A percentile compares a stretch with the other conserved stretches of the same genome.
These are phyloP conservation scores for Poeciliopsis infans DNA, from an alignment of 2,797 vertebrate species.

Conservation along the genomic window DNA sequence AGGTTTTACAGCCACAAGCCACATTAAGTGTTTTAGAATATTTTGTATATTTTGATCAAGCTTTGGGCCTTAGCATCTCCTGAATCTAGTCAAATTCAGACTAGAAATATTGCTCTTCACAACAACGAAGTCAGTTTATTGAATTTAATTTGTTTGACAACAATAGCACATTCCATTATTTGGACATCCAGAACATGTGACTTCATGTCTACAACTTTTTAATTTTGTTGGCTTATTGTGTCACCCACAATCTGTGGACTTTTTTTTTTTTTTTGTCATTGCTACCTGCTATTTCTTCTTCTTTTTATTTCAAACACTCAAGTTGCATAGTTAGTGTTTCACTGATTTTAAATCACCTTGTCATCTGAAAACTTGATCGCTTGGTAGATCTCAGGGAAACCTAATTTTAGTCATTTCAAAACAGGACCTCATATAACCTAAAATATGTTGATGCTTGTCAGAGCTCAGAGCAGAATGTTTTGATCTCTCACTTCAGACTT, in stretches of 20 bases:
- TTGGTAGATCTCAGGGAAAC: neutral
- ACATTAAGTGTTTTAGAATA: neutral
- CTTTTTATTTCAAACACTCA: neutral
- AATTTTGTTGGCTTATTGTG: neutral
- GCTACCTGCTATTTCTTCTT: neutral
- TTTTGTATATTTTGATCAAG: neutral
- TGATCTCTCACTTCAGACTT: conserved; percentile 64
- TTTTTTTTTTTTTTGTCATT: neutral
- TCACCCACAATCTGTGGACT: neutral
- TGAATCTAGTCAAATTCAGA: neutral
- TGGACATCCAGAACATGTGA: neutral
- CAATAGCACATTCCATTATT: neutral
- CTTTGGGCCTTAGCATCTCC: neutral
- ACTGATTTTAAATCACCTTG: neutral
- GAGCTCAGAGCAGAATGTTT: neutral
- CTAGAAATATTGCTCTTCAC: neutral
- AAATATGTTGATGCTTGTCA: neutral
- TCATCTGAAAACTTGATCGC: neutral
- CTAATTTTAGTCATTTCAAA: neutral
- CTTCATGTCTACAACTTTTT: neutral
- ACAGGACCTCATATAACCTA: neutral
- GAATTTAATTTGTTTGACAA: neutral
- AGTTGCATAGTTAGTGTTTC: neutral
- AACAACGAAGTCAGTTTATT: neutral
- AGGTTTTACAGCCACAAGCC: neutral